Percentiles rank a stretch among this genome's conserved stretches.
These are phyloP conservation scores for Miniopterus natalensis DNA, from an alignment of 2,113 vertebrate species.

Conservation along the genomic window DNA sequence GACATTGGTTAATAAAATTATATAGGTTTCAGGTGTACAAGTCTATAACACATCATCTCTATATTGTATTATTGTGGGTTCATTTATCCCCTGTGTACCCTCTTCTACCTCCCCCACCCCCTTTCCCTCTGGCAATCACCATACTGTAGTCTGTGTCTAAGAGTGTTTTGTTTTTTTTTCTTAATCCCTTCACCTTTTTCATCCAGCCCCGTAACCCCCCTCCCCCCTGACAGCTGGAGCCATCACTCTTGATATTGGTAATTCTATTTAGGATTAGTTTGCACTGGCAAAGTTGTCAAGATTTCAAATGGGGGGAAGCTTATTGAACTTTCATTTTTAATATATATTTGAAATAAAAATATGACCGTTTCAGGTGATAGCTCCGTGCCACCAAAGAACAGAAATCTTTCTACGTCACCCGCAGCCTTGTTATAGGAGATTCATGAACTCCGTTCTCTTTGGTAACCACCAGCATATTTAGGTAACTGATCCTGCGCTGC, in stretches of 20 bases:
- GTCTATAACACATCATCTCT: neutral
- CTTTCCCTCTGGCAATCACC: neutral
- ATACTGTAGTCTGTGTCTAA: neutral
- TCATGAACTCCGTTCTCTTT: constrained; percentile 67
- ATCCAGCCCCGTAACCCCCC: neutral
- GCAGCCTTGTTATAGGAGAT: constrained; percentile 69
- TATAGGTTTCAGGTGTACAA: neutral
- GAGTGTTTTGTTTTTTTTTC: neutral
- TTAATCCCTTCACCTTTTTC: neutral
- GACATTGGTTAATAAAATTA: neutral
- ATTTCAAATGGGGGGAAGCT: constrained; percentile 32
- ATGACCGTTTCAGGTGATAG: constrained; percentile 28
- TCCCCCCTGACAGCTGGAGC: neutral
- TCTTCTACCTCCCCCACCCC: neutral
- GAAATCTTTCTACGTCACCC: constrained; percentile 40
- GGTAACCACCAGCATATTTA: constrained; percentile 49
- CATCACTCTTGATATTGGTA: constrained; percentile 34
- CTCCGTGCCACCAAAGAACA: constrained; percentile 14
- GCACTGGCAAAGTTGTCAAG: constrained; percentile 38
- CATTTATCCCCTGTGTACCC: neutral
- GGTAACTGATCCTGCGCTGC: constrained; percentile 73
- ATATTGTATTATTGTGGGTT: neutral
- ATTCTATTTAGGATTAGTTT: constrained; percentile 48
- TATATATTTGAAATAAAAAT: constrained; percentile 68
- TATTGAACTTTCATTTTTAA: constrained; percentile 66